These are phyloP conservation scores for Agriopis leucophaearia DNA, from an alignment of 2,888 invertebrate genomes.

Conservation along the genomic window DNA sequence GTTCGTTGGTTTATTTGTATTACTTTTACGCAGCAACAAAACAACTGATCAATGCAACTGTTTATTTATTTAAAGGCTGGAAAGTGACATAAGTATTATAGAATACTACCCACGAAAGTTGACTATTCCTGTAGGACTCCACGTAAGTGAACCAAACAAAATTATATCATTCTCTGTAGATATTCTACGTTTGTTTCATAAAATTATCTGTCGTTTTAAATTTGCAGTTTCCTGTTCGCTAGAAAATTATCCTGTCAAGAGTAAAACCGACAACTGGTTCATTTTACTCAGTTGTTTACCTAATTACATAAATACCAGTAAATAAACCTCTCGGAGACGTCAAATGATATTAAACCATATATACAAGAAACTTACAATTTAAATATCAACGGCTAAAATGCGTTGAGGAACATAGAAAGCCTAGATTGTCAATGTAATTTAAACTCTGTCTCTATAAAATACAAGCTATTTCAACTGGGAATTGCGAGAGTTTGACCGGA, in stretches of 20 bases:
- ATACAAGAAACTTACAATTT: conserved; percentile 4
- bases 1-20: no score
- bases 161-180: no score
- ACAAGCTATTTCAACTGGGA: neutral
- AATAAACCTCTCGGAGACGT: conserved; percentile 7
- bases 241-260: neutral
- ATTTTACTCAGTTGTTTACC: neutral
- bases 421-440: conserved; percentile 5
- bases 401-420: conserved; percentile 6
- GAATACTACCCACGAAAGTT: no score
- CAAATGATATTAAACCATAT: conserved; percentile 22
- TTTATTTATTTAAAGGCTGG: no score
- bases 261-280: neutral
- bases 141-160: no score
- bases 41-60: no score
- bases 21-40: no score
- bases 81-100: no score
- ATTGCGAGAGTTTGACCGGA: neutral
- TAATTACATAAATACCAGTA: neutral
- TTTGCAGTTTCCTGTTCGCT: neutral
- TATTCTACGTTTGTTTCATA: no score
- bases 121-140: no score
- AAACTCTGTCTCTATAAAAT: neutral
- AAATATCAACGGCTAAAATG: conserved; percentile 9
- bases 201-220: neutral